Evolutionary conservation across 1,140 invertebrate genomes (phyloP), one percentile per base, ranked within the genome.

Genomic region (Ostrea denselamellosa): DNA sequence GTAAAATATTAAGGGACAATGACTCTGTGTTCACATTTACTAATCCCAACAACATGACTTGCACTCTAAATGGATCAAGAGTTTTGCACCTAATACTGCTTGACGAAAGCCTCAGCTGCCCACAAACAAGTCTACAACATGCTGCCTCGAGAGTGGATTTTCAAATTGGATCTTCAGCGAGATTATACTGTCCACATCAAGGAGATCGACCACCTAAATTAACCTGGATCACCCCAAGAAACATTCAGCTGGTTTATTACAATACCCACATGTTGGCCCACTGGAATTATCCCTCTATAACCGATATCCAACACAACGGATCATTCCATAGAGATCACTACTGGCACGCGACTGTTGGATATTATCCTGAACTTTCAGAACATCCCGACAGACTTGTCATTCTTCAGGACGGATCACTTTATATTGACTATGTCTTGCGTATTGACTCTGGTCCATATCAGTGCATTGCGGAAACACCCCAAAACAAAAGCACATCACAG

Each of bases 391-490:
- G 93, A 9, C 90, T 94, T 9, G 28, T 90, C 44, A 90, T 97
- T 2, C 93, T 97, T 17, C 95, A 96, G 52, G 97, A 97, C 91
- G 97, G 97, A 8, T 96, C 96, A 65, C 94, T 97, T 19, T 95
- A 96, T 90, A 96, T 98, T 54, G 94, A 95, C 51, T 96, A 96
- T 85, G 94, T 97, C 25, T 94, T 96, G 0, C 96, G 97, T 87
- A 96, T 96, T 87, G 98, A 98, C 94, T 97, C 97, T 90, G 98
- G 98, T n/a, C 95, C 96, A 62, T 99, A 98, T 95, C 96, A 96
- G 62, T 99, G 98, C 93, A 97, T 97, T 92, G 98, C 97, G 19
- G 96, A 96, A 87, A 77, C 86, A n/a, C 96, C 97, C 14, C 96
- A 97, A 83, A 97, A 97, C 54, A 98, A 98, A 93, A 94, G 96